Conservation (phyloP, 2,797 vertebrate genomes). For the Acanthopagrus latus region DNA sequence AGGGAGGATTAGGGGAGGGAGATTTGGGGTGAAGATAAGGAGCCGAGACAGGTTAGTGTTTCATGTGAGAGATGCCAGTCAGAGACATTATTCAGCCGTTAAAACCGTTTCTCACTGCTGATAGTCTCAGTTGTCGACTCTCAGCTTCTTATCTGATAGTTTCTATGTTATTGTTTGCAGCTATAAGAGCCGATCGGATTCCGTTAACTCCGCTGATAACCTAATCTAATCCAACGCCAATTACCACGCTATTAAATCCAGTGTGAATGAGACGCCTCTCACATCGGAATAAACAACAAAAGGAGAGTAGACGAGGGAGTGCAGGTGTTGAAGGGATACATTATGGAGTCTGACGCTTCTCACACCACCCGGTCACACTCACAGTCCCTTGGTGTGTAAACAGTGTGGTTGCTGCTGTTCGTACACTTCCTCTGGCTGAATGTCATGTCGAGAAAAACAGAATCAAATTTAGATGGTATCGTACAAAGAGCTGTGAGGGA, state of each 20-base stretch:
- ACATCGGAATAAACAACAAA: constrained; percentile 28
- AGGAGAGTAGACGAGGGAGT: not conserved
- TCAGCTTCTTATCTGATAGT: constrained; percentile 33
- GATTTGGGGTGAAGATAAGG: constrained; percentile 50
- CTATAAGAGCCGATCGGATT: constrained; percentile 43
- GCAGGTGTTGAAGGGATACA: constrained; percentile 31
- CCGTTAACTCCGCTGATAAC: constrained; percentile 43
- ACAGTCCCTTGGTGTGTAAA: not conserved
- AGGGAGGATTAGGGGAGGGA: constrained; percentile 38
- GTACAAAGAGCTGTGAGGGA: constrained; percentile 4
- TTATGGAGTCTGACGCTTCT: constrained; percentile 47
- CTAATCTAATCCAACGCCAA: constrained; percentile 62
- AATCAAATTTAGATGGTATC: constrained; percentile 25
- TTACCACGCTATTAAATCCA: constrained; percentile 45
- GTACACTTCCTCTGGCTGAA: constrained; percentile 9
- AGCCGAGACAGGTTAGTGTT: constrained; percentile 42
- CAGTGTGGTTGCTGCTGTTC: not conserved
- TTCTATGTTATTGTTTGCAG: constrained; percentile 34
- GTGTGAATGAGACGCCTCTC: constrained; percentile 36
- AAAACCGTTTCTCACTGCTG: constrained; percentile 17
- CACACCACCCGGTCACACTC: constrained; percentile 51
- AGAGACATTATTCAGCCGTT: constrained; percentile 16
- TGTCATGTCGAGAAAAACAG: constrained; percentile 15
- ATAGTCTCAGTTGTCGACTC: constrained; percentile 34
- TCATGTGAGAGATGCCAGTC: constrained; percentile 40